Evolutionary conservation across 2,113 vertebrate genomes (phyloP).

Genomic region (Bambusicola thoracicus): DNA sequence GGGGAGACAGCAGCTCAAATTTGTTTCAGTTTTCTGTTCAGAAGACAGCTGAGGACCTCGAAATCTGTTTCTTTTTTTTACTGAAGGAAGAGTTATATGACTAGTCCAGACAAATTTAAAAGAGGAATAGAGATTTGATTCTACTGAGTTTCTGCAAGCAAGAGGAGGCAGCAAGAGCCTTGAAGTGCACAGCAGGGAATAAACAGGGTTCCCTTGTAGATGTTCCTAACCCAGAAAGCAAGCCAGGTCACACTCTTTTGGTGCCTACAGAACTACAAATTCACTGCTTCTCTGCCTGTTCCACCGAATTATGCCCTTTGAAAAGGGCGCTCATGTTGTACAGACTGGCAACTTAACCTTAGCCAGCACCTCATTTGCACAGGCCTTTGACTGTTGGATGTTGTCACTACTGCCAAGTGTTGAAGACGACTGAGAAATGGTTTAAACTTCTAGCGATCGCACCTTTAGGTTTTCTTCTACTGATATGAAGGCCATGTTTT

Average conservation of each 20-base stretch:
- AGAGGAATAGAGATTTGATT: neutral
- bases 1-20: constrained; percentile 60
- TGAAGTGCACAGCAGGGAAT: neutral
- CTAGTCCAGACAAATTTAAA: neutral
- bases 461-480: neutral
- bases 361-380: neutral
- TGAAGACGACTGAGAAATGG: neutral
- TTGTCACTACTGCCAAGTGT: neutral
- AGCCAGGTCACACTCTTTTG: neutral
- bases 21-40: neutral
- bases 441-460: neutral
- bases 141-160: neutral
- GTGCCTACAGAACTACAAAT: neutral
- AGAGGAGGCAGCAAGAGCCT: neutral
- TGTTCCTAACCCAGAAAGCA: neutral
- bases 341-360: neutral
- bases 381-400: neutral
- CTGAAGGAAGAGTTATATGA: neutral
- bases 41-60: neutral
- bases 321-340: neutral
- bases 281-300: neutral
- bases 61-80: neutral
- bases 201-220: neutral
- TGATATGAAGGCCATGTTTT: accelerated
- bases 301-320: neutral